phyloP scores from a whole-genome alignment of 2,888 invertebrate genomes.

The Brachynemurus nebulosus region DNA sequence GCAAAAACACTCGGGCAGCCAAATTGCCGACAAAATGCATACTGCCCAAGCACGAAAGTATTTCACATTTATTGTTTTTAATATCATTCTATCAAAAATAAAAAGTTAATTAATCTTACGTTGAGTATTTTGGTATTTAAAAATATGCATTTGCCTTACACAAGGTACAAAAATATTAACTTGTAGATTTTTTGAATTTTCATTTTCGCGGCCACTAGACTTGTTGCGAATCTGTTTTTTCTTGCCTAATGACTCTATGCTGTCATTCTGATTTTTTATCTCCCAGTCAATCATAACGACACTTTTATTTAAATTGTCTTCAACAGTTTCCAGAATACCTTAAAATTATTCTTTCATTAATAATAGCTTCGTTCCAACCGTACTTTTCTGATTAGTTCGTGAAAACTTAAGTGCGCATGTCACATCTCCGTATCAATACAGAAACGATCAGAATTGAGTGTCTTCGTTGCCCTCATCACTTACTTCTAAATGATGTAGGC shows the following conservation, averaged over 20 bases:
- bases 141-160: too few species aligned
- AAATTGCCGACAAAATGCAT: constrained; percentile 60
- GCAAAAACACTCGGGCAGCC: constrained; percentile 61
- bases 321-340: constrained; percentile 45
- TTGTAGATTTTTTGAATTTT: constrained; percentile 40
- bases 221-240: constrained; percentile 39
- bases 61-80: too few species aligned
- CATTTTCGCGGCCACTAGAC: constrained; percentile 30
- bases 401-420: too few species aligned
- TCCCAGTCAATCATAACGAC: constrained; percentile 64
- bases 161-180: constrained; percentile 56
- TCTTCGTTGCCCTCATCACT: too few species aligned
- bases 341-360: constrained; percentile 23
- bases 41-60: constrained; percentile 49
- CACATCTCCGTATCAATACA: too few species aligned
- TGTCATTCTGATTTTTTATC: constrained; percentile 44
- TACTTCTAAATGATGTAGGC: too few species aligned
- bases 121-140: too few species aligned
- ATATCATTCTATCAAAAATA: too few species aligned
- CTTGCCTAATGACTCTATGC: constrained; percentile 47
- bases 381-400: too few species aligned
- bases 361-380: too few species aligned
- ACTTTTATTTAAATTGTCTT: constrained; percentile 44
- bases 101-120: too few species aligned
- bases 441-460: too few species aligned